These are phyloP conservation scores for Pheosia tremula DNA, from an alignment of 2,888 invertebrate species.

Conservation along the genomic window DNA sequence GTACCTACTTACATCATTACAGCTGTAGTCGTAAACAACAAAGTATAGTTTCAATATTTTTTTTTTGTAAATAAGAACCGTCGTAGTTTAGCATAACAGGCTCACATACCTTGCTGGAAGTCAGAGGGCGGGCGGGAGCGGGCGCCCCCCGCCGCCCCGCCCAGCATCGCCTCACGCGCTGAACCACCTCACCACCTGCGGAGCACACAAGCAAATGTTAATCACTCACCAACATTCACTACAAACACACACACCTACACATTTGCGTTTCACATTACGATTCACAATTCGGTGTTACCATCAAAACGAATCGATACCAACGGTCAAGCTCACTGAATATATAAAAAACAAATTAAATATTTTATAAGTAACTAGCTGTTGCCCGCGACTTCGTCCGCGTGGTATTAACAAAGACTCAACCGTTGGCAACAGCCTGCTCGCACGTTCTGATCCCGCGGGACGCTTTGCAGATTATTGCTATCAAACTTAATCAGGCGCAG, in stretches of 20 bases:
- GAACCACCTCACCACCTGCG: constrained; percentile 77
- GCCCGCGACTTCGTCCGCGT: no score
- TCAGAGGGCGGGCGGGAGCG: constrained; percentile 84
- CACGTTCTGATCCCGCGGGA: no score
- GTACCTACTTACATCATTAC: no score
- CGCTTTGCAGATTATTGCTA: no score
- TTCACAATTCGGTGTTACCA: constrained; percentile 34
- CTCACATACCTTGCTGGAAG: constrained; percentile 74
- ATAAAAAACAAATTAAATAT: constrained; percentile 6
- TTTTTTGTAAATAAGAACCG: no score
- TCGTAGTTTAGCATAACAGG: constrained; percentile 49
- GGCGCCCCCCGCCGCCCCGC: constrained; percentile 84
- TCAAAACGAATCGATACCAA: constrained; percentile 28
- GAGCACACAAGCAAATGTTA: constrained; percentile 28
- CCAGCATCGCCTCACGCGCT: constrained; percentile 77
- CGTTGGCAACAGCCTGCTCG: no score
- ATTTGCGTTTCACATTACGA: constrained; percentile 9
- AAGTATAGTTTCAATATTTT: no score
- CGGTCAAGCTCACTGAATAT: constrained; percentile 20
- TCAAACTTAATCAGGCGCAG: no score
- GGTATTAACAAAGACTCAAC: no score
- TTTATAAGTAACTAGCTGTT: constrained; percentile 7
- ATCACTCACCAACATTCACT: constrained; percentile 13
- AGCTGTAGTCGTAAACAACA: no score
- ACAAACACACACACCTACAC: constrained; percentile 17